These are phyloP conservation scores for Coendou prehensilis DNA, from an alignment of 2,797 vertebrate genomes.

Conservation along the genomic window DNA sequence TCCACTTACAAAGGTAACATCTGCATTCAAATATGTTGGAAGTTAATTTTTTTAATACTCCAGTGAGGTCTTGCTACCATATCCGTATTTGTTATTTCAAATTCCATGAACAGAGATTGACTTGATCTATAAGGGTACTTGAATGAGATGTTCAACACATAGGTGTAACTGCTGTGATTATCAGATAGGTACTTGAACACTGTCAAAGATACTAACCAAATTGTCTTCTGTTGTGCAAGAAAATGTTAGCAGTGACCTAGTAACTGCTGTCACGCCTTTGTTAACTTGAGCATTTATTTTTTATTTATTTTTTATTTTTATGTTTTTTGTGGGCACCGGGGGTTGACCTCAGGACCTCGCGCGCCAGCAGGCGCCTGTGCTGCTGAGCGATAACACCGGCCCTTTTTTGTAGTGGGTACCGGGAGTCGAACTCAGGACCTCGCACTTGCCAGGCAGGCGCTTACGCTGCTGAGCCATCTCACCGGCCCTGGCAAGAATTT, in stretches of 20 bases:
- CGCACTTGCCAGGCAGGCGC: too few species aligned
- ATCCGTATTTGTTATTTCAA: constrained; percentile 88
- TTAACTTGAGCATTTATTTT: constrained; percentile 52
- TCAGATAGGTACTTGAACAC: constrained; percentile 83
- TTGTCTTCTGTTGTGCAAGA: constrained; percentile 80
- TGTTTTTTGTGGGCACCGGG: too few species aligned
- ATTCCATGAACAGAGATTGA: constrained; percentile 81
- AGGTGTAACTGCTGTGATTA: constrained; percentile 86
- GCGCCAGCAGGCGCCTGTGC: too few species aligned
- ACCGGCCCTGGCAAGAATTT: not conserved
- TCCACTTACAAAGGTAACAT: constrained; percentile 91
- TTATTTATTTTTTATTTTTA: not conserved
- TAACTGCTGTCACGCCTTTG: constrained; percentile 47
- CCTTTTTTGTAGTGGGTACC: too few species aligned
- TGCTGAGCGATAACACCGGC: too few species aligned
- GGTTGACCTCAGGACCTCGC: too few species aligned
- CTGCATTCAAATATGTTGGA: constrained; percentile 91
- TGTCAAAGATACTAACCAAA: constrained; percentile 85
- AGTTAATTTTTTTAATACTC: constrained; percentile 88
- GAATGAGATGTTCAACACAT: constrained; percentile 84
- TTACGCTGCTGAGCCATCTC: too few species aligned
- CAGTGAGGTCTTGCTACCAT: constrained; percentile 89
- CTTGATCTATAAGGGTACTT: constrained; percentile 88
- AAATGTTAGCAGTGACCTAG: constrained; percentile 79
- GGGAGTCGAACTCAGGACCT: too few species aligned